Percentiles rank a stretch among this genome's conserved stretches.
phyloP scores from a whole-genome alignment of 30 jellyfish, hydroid and myxozoan genomes.

The Nemopilema nomurai region DNA sequence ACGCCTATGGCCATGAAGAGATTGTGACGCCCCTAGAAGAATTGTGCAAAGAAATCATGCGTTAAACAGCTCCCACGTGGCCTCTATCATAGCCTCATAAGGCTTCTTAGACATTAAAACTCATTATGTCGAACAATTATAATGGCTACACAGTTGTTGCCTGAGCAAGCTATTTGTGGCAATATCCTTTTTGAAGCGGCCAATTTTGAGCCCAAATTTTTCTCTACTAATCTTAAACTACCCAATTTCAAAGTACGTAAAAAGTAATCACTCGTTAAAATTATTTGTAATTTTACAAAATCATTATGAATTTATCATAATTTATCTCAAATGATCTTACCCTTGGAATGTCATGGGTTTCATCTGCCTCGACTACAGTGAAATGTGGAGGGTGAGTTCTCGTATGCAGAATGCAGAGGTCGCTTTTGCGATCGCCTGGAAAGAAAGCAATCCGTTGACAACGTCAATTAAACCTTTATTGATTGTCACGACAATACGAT shows the following conservation, averaged over 20 bases:
- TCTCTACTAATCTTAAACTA: too few species aligned
- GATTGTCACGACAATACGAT: too few species aligned
- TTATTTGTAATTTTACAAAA: not conserved
- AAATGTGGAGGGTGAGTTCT: slow-evolving; percentile 91
- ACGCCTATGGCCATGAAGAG: slow-evolving; percentile 77
- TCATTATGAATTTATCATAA: not conserved
- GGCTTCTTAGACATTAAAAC: too few species aligned
- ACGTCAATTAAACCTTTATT: not conserved
- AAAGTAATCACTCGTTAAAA: too few species aligned
- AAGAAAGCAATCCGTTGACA: not conserved
- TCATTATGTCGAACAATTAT: too few species aligned
- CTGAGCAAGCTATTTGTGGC: too few species aligned
- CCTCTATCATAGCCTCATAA: too few species aligned
- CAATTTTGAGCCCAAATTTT: too few species aligned
- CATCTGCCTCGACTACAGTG: slow-evolving; percentile 75
- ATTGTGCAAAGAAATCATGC: not conserved
- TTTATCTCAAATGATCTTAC: slow-evolving; percentile 24
- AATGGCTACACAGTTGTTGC: too few species aligned
- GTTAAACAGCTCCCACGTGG: too few species aligned
- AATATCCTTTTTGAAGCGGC: too few species aligned
- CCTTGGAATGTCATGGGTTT: slow-evolving; percentile 76
- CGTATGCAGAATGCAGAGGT: slow-evolving; percentile 71
- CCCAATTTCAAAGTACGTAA: too few species aligned
- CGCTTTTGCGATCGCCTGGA: slow-evolving; percentile 83
- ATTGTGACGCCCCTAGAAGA: slow-evolving; percentile 88